Conservation (phyloP, 2,888 invertebrate species). For the Philopedon plagiatum region DNA sequence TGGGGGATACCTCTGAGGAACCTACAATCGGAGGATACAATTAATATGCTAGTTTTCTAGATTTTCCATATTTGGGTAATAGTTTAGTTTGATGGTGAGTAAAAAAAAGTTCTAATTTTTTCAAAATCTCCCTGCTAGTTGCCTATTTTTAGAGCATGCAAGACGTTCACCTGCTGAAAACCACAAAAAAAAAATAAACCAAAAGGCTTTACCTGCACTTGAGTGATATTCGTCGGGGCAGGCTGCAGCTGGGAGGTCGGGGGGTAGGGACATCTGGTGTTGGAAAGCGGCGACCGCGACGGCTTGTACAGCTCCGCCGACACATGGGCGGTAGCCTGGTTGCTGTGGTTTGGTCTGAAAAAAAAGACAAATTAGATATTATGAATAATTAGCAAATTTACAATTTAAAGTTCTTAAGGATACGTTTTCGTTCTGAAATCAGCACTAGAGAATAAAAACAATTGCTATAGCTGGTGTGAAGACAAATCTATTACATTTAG, state of each 20-base stretch:
- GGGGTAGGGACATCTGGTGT: slow-evolving; percentile 71
- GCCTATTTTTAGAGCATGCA: background rate
- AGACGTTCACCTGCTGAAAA: slow-evolving; percentile 53
- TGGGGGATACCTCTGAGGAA: slow-evolving; percentile 66
- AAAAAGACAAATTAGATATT: slow-evolving; percentile 20
- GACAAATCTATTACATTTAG: too few species aligned
- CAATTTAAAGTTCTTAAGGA: too few species aligned
- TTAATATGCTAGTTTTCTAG: background rate
- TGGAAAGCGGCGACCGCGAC: slow-evolving; percentile 68
- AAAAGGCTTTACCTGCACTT: slow-evolving; percentile 54
- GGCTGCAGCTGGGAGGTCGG: slow-evolving; percentile 68
- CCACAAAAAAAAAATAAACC: background rate
- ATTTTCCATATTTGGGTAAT: slow-evolving; percentile 55
- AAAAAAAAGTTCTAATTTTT: slow-evolving; percentile 35
- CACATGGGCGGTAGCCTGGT: slow-evolving; percentile 56
- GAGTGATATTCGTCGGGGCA: slow-evolving; percentile 68
- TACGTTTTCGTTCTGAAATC: too few species aligned
- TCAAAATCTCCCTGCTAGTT: too few species aligned
- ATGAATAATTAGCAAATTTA: background rate
- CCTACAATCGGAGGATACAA: too few species aligned
- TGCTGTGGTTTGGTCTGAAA: slow-evolving; percentile 62
- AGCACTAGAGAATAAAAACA: too few species aligned
- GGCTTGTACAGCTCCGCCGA: slow-evolving; percentile 65
- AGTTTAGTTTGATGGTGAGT: too few species aligned
- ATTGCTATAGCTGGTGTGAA: too few species aligned